Base-by-base conservation (phyloP, 2,888 invertebrate species). In the Mongoloraphidia duomilia region DNA sequence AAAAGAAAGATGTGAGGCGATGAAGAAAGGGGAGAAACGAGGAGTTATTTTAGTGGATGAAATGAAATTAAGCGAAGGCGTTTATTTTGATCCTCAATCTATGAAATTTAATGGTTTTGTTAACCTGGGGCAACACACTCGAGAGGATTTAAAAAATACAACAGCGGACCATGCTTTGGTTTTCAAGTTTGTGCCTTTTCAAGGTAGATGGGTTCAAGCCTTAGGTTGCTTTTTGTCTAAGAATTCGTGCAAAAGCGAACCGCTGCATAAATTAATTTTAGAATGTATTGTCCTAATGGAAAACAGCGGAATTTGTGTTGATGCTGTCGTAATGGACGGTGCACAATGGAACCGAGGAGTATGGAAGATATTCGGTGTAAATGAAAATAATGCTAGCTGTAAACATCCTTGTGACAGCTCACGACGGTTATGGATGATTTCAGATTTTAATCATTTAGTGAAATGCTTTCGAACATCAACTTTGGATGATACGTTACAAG, bases 161-260 rank as follows among this genome's bases (percentile, higher is more conserved):
- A 33, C 42, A 12, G 60, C 53, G 26, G 59, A 61, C 40, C 58
- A 60, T 46, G 60, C 58, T 2, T 33, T 60, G 8, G 59, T 59
- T 1, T 52, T 60, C 3, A 57, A 57, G 55, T 58, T 55, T 47
- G 55, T 57, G 46, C 57, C 58, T 10, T 56, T 58, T 26, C 52
- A 47, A 34, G 56, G 54, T 8, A 44, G 38, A 33, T 61, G 57
- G 55, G 51, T 60, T 0, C 60, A 61, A 50, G 49, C 51, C 6
- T 41, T 61, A 14, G 60, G 47, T 2, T 51, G 53, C n/a, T 60
- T 60, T 43, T 38, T 60, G 3, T 57, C 53, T 34, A 58, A 54
- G 46, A 53, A 55, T 10, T 51, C 51, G 33, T 55, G 55, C 4
- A 44, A 50, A 8, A 52, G 57, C 34, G 47, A 26, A 13, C 41